Percentiles rank a stretch among this genome's conserved stretches.
Evolutionary conservation across 2,797 vertebrate genomes (phyloP).

Genomic region (Anolis apletophallus): DNA sequence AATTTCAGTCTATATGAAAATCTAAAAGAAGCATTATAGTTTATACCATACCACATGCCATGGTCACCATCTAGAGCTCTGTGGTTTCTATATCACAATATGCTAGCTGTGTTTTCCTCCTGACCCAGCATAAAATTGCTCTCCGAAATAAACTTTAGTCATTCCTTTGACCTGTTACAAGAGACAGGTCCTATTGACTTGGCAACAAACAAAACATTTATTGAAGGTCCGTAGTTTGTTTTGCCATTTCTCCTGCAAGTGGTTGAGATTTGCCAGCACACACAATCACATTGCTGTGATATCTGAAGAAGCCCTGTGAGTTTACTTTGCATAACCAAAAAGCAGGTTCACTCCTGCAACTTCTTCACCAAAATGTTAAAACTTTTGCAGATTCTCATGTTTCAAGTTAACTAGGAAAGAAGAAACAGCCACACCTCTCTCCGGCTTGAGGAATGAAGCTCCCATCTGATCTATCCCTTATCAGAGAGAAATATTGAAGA

Average conservation of each 20-base stretch:
- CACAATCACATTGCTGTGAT: neutral
- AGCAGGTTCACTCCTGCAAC: neutral
- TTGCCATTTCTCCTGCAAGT: neutral
- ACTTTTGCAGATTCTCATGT: neutral
- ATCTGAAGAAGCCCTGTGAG: neutral
- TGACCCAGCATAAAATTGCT: too few relatives aligned
- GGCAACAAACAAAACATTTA: too few relatives aligned
- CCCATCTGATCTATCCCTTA: conserved; percentile 35
- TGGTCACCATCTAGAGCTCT: too few relatives aligned
- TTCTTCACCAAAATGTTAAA: conserved; percentile 4
- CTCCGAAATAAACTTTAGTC: too few relatives aligned
- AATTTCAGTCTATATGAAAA: too few relatives aligned
- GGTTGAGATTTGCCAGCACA: neutral
- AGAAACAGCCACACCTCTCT: conserved; percentile 15
- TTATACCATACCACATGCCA: too few relatives aligned
- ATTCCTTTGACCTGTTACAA: too few relatives aligned
- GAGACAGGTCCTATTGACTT: too few relatives aligned
- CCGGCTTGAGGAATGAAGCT: conserved; percentile 22
- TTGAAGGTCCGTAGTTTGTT: too few relatives aligned
- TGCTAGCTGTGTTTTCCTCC: too few relatives aligned
- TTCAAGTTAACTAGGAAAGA: conserved; percentile 16
- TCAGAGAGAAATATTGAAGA: conserved; percentile 45
- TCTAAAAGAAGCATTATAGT: too few relatives aligned
- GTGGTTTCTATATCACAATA: too few relatives aligned
- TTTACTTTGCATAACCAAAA: neutral